These are phyloP conservation scores for Caenorhabditis elegans DNA, from an alignment of 1,140 invertebrate species.

Conservation along the genomic window DNA sequence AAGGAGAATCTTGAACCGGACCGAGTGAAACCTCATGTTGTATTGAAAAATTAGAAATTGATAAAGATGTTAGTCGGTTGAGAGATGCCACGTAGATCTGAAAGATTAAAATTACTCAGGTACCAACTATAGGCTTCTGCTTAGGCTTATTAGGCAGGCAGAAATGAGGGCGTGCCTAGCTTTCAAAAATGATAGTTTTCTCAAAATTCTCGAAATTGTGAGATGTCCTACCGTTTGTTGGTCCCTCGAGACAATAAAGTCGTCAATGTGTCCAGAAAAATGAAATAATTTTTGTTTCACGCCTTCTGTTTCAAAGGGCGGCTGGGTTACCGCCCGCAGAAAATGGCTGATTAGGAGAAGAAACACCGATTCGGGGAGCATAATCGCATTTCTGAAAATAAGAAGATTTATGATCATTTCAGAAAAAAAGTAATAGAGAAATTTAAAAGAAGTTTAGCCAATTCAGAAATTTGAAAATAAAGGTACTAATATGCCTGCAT, in stretches of 20 bases:
- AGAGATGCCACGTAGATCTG: constrained; percentile 89
- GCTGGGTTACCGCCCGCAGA: not conserved
- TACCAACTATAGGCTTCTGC: no score
- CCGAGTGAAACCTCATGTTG: constrained; percentile 81
- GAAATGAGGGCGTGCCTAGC: no score
- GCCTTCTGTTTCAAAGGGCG: not conserved
- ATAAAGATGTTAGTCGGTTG: constrained; percentile 87
- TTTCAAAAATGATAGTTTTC: no score
- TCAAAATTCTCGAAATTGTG: no score
- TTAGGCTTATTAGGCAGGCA: no score
- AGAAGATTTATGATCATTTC: no score
- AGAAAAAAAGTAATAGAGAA: not conserved
- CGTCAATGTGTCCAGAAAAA: constrained; percentile 8
- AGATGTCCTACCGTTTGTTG: not conserved
- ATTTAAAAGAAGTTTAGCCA: not conserved
- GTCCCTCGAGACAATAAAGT: not conserved
- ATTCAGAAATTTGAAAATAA: no score
- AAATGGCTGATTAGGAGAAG: not conserved
- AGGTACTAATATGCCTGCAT: no score
- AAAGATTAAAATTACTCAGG: constrained; percentile 42
- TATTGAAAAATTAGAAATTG: constrained; percentile 77
- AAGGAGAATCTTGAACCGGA: constrained; percentile 69
- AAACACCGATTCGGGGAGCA: not conserved
- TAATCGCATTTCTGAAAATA: constrained; percentile 9
- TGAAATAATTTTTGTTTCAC: constrained; percentile 19